These are phyloP conservation scores for Phalera bucephala DNA, from an alignment of 2,888 invertebrate genomes.

Conservation along the genomic window DNA sequence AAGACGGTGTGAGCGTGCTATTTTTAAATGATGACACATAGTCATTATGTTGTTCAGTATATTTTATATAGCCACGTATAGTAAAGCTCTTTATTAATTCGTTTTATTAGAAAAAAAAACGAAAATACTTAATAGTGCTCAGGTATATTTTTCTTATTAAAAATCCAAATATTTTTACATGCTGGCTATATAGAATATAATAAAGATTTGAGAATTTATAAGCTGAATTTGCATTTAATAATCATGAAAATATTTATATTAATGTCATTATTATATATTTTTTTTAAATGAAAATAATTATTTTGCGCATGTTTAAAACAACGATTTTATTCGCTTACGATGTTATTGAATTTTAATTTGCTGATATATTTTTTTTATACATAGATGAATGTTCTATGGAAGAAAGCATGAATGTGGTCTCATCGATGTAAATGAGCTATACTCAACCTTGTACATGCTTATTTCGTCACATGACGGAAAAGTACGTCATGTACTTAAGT, in stretches of 20 bases:
- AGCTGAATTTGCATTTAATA: slow-evolving; percentile 66
- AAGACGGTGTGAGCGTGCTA: slow-evolving; percentile 34
- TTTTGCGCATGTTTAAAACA: slow-evolving; percentile 56
- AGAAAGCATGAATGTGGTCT: slow-evolving; percentile 55
- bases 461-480: no score
- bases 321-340: slow-evolving; percentile 68
- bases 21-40: slow-evolving; percentile 26
- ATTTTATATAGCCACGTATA: slow-evolving; percentile 27
- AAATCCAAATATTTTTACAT: no score
- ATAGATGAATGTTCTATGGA: slow-evolving; percentile 36
- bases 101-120: no score
- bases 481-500: no score
- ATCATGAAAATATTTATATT: slow-evolving; percentile 45
- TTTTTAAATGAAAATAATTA: slow-evolving; percentile 36
- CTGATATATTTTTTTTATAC: slow-evolving; percentile 49
- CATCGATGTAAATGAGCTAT: slow-evolving; percentile 26
- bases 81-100: no score
- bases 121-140: no score
- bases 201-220: slow-evolving; percentile 25
- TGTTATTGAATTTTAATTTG: slow-evolving; percentile 59
- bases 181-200: slow-evolving; percentile 29
- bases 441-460: slow-evolving; percentile 26
- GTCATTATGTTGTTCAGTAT: slow-evolving; percentile 23
- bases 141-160: no score
- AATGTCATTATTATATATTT: slow-evolving; percentile 34